Percentiles rank a stretch among this genome's conserved stretches.
These are phyloP conservation scores for Melanerpes formicivorus DNA, from an alignment of 2,113 vertebrate genomes.

Conservation along the genomic window DNA sequence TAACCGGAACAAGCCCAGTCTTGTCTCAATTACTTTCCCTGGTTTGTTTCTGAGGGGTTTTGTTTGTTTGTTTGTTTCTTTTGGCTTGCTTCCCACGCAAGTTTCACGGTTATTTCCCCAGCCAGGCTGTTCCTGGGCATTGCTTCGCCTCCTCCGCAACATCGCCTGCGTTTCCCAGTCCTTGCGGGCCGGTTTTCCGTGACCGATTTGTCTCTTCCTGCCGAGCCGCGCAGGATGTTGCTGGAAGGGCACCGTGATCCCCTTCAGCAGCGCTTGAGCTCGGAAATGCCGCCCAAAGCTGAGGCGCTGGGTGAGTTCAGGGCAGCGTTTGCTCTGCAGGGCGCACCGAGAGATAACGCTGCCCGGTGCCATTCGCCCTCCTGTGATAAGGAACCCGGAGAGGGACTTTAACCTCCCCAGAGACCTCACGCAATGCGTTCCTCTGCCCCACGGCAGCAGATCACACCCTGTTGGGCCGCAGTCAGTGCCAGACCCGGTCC, in stretches of 20 bases:
- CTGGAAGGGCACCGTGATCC: background rate
- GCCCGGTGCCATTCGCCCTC: background rate
- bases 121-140: too few relatives aligned
- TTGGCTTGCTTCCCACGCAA: rapidly evolving
- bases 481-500: background rate
- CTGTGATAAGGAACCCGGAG: background rate
- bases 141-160: background rate
- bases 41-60: background rate
- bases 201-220: rapidly evolving
- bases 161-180: rapidly evolving
- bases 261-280: too few relatives aligned
- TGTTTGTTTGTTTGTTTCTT: too few relatives aligned
- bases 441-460: background rate
- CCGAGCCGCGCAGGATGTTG: rapidly evolving
- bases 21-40: background rate
- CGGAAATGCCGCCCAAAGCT: rapidly evolving
- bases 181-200: background rate
- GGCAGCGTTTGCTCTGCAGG: rapidly evolving
- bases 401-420: background rate
- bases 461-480: background rate
- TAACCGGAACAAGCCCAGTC: background rate
- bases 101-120: rapidly evolving
- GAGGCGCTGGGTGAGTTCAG: background rate
- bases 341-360: background rate
- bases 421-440: rapidly evolving